A percentile compares a stretch with the other conserved stretches of the same genome.
phyloP scores from a whole-genome alignment of 2,113 vertebrate species.

The Elaphurus davidianus region DNA sequence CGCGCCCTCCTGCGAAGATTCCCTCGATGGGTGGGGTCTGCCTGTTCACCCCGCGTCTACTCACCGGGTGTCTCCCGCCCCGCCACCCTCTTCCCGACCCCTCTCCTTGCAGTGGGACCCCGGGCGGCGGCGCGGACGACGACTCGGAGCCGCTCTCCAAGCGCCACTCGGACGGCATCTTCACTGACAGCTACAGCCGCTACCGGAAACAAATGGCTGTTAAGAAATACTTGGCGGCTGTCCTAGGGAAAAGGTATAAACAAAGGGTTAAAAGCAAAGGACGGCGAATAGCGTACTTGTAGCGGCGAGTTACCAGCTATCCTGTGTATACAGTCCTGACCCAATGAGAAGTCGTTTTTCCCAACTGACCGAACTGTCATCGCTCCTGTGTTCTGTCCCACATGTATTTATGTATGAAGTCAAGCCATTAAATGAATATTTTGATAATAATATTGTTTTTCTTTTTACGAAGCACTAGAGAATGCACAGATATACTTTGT shows the following conservation, averaged over 20 bases:
- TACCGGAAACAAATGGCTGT: slow-evolving; percentile 99
- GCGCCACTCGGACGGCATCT: slow-evolving; percentile 98
- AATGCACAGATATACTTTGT: slow-evolving; percentile 94
- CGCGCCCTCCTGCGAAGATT: neutral
- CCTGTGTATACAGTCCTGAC: slow-evolving; percentile 79
- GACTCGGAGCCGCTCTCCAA: slow-evolving; percentile 94
- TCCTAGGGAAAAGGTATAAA: slow-evolving; percentile 99
- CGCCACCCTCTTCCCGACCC: slow-evolving; percentile 31
- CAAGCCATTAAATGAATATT: slow-evolving; percentile 99
- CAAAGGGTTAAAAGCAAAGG: slow-evolving; percentile 99
- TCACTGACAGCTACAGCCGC: slow-evolving; percentile 99
- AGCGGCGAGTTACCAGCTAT: slow-evolving; percentile 79
- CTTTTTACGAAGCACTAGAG: slow-evolving; percentile 98
- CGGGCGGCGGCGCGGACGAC: slow-evolving; percentile 86
- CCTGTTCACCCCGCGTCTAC: neutral
- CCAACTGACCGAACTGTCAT: slow-evolving; percentile 93
- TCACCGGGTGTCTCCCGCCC: slow-evolving; percentile 47
- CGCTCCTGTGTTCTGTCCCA: slow-evolving; percentile 94
- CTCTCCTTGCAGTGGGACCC: slow-evolving; percentile 62
- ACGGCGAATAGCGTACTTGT: slow-evolving; percentile 97
- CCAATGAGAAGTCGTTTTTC: slow-evolving; percentile 89
- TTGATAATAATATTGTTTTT: slow-evolving; percentile 99
- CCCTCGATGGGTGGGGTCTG: neutral
- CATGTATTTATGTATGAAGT: slow-evolving; percentile 99
- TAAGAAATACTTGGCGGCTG: slow-evolving; percentile 98